Evolutionary conservation across 2,113 vertebrate genomes (phyloP), one percentile per base, ranked within the genome.

Genomic region (Haemorhous mexicanus): DNA sequence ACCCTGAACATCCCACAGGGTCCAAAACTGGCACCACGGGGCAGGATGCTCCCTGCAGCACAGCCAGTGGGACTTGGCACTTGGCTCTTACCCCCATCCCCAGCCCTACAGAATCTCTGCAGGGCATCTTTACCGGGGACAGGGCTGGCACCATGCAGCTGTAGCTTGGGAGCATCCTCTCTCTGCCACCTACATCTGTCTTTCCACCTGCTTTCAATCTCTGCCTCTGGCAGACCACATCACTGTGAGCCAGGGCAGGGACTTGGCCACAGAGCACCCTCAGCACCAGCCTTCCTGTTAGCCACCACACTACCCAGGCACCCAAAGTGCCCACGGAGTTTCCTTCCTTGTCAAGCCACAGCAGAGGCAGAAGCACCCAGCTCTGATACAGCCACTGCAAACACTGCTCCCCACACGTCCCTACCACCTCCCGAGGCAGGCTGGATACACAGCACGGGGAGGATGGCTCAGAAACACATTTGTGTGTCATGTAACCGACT

Each of bases 11-110:
- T 37, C 61, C 74, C 55, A 26, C 0, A 3, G 46, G 32, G 43
- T n/a, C n/a, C 0, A 0, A 20, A 10, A 20, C n/a, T 3, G 3
- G 77, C 63, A 66, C 50, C 4, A 3, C 0, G 0, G 72, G 37
- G 37, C 49, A 64, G 46, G 49, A 80, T 5, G 21, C 37, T 2
- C 63, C 1, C 32, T 11, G 30, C 1, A 2, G 59, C 27, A 68
- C 46, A 30, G 16, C n/a, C 10, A 3, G 49, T 0, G 1, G 46
- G 50, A 37, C 23, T 20, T 2, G 3, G 88, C 35, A 10, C 43
- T 43, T 21, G 2, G 50, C 46, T 83, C 37, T 11, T 4, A n/a
- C 1, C 9, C 39, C 28, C 24, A 19, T 72, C 15, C 35, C 13
- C 13, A 2, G 18, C 37, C 24, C 32, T 8, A 4, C 0, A 3